A percentile compares a stretch with the other conserved stretches of the same genome.
phyloP scores from a whole-genome alignment of 2,113 vertebrate genomes.

The Zosterops pallidus region DNA sequence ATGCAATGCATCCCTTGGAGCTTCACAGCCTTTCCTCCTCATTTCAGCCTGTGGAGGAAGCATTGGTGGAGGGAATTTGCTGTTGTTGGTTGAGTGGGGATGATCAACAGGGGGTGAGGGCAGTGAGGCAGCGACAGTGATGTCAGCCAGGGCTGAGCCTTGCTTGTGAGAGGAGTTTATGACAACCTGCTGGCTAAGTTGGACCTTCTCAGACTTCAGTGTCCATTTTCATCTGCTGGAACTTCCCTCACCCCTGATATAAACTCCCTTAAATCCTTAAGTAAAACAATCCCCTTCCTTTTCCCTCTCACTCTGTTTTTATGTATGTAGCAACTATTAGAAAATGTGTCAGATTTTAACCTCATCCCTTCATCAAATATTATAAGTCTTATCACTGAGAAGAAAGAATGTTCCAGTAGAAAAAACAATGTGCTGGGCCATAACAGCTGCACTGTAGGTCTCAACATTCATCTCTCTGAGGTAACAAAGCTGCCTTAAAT shows the following conservation, averaged over 20 bases:
- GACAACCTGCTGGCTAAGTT: neutral
- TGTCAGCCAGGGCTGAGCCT: neutral
- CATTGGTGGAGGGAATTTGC: accelerated
- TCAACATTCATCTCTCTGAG: neutral
- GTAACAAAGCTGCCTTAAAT: neutral
- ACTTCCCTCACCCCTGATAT: neutral
- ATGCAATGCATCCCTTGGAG: neutral
- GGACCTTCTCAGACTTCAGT: neutral
- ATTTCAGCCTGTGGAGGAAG: accelerated
- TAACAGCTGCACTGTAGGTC: neutral
- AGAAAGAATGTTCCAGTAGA: neutral
- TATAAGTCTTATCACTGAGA: neutral
- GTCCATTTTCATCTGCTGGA: neutral
- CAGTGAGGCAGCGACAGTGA: neutral
- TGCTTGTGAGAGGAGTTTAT: neutral
- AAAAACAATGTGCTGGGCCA: neutral
- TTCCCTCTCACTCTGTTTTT: neutral
- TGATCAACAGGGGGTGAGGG: accelerated
- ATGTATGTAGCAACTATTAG: accelerated
- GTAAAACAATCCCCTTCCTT: neutral
- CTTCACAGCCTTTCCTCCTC: neutral
- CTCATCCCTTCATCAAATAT: neutral
- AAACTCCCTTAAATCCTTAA: neutral
- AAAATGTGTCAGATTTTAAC: neutral
- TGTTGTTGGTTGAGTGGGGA: neutral